These are phyloP conservation scores for Exephanes ischioxanthus DNA, from an alignment of 2,888 invertebrate genomes.

Conservation along the genomic window DNA sequence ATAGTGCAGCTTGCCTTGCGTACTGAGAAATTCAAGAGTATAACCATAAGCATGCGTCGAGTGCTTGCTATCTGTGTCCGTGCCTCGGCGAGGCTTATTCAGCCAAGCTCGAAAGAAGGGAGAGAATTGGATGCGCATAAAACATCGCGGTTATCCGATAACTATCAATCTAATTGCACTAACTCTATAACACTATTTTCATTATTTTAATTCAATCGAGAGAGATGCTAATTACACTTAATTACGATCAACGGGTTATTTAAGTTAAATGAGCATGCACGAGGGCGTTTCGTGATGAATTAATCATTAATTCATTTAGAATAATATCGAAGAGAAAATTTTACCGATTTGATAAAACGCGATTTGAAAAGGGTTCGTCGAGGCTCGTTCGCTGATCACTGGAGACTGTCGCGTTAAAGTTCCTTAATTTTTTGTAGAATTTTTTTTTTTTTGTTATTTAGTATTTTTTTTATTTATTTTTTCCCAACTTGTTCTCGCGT, in stretches of 20 bases:
- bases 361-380: background rate
- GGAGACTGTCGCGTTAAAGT: background rate
- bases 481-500: background rate
- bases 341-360: background rate
- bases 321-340: background rate
- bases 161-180: constrained; percentile 21
- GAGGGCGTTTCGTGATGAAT: background rate
- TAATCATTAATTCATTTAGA: background rate
- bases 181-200: constrained; percentile 39
- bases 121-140: constrained; percentile 7
- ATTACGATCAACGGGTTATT: constrained; percentile 3
- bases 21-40: constrained; percentile 22
- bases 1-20: background rate
- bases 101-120: constrained; percentile 43
- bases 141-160: constrained; percentile 16
- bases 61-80: background rate
- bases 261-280: background rate
- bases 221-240: constrained; percentile 27
- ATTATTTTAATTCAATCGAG: constrained; percentile 20
- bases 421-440: background rate
- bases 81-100: constrained; percentile 23
- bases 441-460: background rate
- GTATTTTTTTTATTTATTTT: background rate
- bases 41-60: constrained; percentile 35
- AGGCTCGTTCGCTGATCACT: background rate